These are phyloP conservation scores for Prionchulus punctatus DNA, from an alignment of 2,888 invertebrate genomes.

Conservation along the genomic window DNA sequence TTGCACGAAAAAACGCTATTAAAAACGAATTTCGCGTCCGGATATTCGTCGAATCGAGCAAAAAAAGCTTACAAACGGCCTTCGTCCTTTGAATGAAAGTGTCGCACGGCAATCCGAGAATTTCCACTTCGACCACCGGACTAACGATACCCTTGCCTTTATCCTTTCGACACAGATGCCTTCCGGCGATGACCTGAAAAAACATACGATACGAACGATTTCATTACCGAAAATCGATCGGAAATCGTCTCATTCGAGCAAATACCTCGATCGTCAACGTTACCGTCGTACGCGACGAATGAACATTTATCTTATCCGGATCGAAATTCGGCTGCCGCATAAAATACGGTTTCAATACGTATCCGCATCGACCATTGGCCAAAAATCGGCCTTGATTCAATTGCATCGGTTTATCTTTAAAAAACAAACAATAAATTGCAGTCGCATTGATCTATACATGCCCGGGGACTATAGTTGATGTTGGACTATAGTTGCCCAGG, in stretches of 20 bases:
- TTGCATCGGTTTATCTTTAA: slow-evolving; percentile 78
- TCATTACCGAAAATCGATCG: not conserved
- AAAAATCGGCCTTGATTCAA: slow-evolving; percentile 78
- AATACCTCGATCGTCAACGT: slow-evolving; percentile 8
- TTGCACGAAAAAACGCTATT: no score
- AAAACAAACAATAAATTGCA: slow-evolving; percentile 10
- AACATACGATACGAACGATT: not conserved
- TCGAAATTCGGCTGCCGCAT: slow-evolving; percentile 57
- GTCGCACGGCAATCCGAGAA: slow-evolving; percentile 73
- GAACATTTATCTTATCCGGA: slow-evolving; percentile 48
- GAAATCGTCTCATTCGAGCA: not conserved
- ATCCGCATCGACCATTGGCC: slow-evolving; percentile 80
- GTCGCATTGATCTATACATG: slow-evolving; percentile 1
- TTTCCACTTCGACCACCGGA: slow-evolving; percentile 78
- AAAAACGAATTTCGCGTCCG: no score
- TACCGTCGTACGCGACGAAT: slow-evolving; percentile 14
- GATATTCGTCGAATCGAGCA: no score
- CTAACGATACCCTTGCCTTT: slow-evolving; percentile 56
- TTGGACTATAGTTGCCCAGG: not conserved
- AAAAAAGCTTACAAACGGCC: not conserved
- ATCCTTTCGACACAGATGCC: slow-evolving; percentile 63
- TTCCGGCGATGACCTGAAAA: slow-evolving; percentile 57
- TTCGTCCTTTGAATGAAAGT: slow-evolving; percentile 40
- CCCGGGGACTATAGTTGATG: not conserved
- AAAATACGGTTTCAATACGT: slow-evolving; percentile 70